Base-by-base conservation (phyloP, 35 echinoderm and acorn worm species). In the Amphiura filiformis region DNA sequence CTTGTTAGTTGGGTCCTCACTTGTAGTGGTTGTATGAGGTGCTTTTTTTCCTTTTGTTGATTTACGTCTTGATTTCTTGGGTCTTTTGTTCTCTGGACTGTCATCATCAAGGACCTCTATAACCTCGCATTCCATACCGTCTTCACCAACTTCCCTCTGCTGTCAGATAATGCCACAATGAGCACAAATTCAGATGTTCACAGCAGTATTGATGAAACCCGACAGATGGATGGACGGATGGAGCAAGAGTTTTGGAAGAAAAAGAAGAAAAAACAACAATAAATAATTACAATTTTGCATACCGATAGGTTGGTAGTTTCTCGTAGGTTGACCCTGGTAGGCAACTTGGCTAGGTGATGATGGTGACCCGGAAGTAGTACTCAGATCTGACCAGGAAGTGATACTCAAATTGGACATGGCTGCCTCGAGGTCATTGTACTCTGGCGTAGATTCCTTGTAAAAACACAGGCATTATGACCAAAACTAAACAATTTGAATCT, bases 371-470 rank as follows among this genome's bases (percentile, higher is more conserved):
- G 44, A 52, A 52, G 7, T 20, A 52, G 20, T 7, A 20, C 44
- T 52, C 44, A 52, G 44, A 52, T 52, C 20, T 11, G 26, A 70
- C 61, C 15, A 26, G 28, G 44, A 18, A 13, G 61, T 23, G 28
- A 70, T 18, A 23, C 26, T 70, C 9, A n/a, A 30, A 13, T 70
- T 70, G 2, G 61, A 70, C 61, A 70, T 70, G 15, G 61, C 61
- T 26, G 61, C 61, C 61, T 70, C 61, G 2, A 70, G 61, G 17
- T n/a, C 61, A 70, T 26, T 70, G 26, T 11, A 4, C 17, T 82
- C 80, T 82, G 88, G 12, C 26, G n/a, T 22, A 11, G 78, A 42
- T 28, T 81, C 42, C 47, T 52, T 85, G 26, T 75, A 39, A 47
- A 47, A 47, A 47, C 41, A 47, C 41, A 47, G 41, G 41, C 41